These are phyloP conservation scores for Hippocampus zosterae DNA, from an alignment of 2,113 vertebrate genomes.

Conservation along the genomic window DNA sequence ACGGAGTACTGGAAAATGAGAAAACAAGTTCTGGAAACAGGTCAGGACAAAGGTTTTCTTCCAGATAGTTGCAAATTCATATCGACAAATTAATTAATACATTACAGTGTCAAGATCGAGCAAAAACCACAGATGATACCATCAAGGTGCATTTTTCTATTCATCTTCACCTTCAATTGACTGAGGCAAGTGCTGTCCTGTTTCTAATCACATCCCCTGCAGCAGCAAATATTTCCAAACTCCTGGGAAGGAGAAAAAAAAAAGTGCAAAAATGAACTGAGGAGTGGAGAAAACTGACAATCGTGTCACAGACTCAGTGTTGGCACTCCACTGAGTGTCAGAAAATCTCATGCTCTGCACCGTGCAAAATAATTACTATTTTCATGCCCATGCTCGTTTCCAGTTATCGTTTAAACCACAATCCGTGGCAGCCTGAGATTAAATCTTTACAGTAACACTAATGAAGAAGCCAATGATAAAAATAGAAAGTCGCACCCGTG, in stretches of 20 bases:
- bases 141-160: not conserved
- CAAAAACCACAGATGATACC: not conserved
- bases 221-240: constrained; percentile 30
- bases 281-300: constrained; percentile 8
- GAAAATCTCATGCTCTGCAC: not conserved
- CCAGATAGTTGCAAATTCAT: not conserved
- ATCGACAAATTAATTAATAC: not conserved
- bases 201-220: constrained; percentile 47
- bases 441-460: not conserved
- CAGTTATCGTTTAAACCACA: not conserved
- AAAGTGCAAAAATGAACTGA: constrained; percentile 24
- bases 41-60: not conserved
- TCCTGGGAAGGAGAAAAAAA: constrained; percentile 29
- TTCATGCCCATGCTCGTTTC: not conserved
- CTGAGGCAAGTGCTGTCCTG: constrained; percentile 47
- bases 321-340: constrained; percentile 8
- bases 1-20: not conserved
- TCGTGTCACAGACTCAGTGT: not conserved
- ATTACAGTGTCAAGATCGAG: not conserved
- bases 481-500: not conserved
- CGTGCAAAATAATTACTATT: not conserved
- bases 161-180: constrained; percentile 9
- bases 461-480: not conserved
- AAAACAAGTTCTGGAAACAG: not conserved
- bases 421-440: not conserved